Evolutionary conservation across 2,888 invertebrate genomes (phyloP).

Genomic region (Chrysolina haemoptera): DNA sequence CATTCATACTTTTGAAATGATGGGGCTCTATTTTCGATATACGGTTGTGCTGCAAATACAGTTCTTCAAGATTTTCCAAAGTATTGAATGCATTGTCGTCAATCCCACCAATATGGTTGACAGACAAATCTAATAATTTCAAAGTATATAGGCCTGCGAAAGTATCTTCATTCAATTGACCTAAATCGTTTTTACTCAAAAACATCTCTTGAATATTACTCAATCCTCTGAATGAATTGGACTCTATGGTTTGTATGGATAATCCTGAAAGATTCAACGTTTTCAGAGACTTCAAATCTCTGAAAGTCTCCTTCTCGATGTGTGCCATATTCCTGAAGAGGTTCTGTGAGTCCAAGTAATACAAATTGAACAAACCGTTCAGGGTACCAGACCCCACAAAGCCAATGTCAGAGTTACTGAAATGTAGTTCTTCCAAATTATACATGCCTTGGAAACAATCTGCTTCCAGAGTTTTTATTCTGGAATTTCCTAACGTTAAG

Average conservation of each 20-base stretch:
- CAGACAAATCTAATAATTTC: conserved; percentile 12
- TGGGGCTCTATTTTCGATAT: conserved; percentile 33
- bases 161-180: neutral
- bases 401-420: conserved; percentile 26
- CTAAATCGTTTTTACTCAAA: conserved; percentile 3
- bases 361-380: conserved; percentile 30
- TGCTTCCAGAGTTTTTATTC: conserved; percentile 11
- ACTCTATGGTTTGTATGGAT: conserved; percentile 12
- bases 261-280: conserved; percentile 26
- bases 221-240: conserved; percentile 24
- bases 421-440: conserved; percentile 32
- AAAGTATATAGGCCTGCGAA: conserved; percentile 1
- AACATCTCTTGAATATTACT: neutral
- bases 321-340: conserved; percentile 33
- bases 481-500: conserved; percentile 29
- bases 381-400: conserved; percentile 24
- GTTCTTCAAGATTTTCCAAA: conserved; percentile 10
- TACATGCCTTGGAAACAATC: conserved; percentile 28
- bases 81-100: conserved; percentile 17
- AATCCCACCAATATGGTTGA: conserved; percentile 1
- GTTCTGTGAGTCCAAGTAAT: conserved; percentile 28
- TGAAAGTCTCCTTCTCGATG: conserved; percentile 26
- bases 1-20: conserved; percentile 38
- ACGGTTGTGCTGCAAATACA: conserved; percentile 35
- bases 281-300: conserved; percentile 27